Conservation (phyloP, 2,797 vertebrate genomes). For the Tamandua tetradactyla region DNA sequence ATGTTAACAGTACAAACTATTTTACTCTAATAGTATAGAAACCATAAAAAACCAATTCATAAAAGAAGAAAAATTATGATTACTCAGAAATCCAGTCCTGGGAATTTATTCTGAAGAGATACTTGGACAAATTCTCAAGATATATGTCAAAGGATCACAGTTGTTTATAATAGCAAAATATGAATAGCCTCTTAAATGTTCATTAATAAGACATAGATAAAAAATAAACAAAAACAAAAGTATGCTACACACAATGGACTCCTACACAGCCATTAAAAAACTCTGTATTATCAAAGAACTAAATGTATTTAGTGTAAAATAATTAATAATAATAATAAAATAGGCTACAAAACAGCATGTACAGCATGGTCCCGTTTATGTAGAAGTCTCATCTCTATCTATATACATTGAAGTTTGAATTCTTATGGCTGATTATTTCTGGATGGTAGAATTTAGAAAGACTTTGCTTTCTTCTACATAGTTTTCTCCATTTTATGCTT, state of each 20-base stretch:
- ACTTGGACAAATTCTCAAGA: neutral
- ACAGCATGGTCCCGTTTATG: neutral
- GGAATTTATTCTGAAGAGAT: neutral
- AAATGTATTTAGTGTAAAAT: neutral
- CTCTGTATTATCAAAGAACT: neutral
- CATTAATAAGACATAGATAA: neutral
- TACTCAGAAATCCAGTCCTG: neutral
- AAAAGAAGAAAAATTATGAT: neutral
- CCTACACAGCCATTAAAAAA: neutral
- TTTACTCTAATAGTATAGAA: neutral
- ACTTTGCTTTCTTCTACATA: neutral
- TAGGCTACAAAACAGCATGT: neutral
- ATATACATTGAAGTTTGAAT: neutral
- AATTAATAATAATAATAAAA: neutral
- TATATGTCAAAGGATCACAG: neutral
- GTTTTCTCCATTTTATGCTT: slow-evolving; percentile 42
- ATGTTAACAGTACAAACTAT: neutral
- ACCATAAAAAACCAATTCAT: neutral
- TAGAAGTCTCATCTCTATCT: neutral
- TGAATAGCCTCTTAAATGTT: neutral
- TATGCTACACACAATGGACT: neutral
- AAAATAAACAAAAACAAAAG: slow-evolving; percentile 4
- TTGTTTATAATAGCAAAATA: neutral
- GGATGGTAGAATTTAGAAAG: neutral
- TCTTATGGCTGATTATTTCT: neutral